phyloP scores from a whole-genome alignment of 2,797 vertebrate genomes.

The Malurus leucopterus region DNA sequence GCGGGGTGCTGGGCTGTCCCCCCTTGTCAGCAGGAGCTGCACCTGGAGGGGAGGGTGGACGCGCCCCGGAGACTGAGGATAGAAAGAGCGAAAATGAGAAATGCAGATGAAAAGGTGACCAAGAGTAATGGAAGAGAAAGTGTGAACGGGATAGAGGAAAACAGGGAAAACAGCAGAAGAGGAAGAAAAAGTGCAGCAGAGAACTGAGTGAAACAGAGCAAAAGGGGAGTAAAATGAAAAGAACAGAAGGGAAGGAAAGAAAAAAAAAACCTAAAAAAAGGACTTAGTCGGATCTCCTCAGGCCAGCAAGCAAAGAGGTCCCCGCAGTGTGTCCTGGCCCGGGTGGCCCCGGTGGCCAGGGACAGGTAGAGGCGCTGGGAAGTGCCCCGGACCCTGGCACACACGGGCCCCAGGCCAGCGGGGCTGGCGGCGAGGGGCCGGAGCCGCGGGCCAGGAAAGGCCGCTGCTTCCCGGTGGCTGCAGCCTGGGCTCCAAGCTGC shows the following conservation, averaged over 20 bases:
- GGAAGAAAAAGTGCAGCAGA: background rate
- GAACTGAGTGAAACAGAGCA: background rate
- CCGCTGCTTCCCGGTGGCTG: constrained; percentile 69
- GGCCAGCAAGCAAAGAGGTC: background rate
- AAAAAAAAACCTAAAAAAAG: background rate
- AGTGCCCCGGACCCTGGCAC: fast-evolving
- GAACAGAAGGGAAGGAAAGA: fast-evolving
- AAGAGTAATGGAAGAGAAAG: background rate
- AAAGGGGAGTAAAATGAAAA: background rate
- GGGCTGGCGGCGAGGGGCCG: background rate
- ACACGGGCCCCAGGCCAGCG: background rate
- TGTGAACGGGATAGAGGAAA: background rate
- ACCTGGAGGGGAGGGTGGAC: background rate
- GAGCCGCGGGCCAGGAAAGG: constrained; percentile 51
- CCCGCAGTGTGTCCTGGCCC: background rate
- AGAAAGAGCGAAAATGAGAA: background rate
- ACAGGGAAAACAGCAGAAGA: background rate
- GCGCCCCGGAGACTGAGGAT: background rate
- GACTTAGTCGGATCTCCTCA: background rate
- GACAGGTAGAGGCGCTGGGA: background rate
- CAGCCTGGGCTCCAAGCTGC: constrained; percentile 79
- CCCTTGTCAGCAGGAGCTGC: background rate
- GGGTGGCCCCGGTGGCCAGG: fast-evolving
- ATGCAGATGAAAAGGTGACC: background rate
- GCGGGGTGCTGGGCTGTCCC: too few species aligned